Evolutionary conservation across 1,140 invertebrate genomes (phyloP), one percentile per base, ranked within the genome.

Genomic region (Drosophila tsacasi): DNA sequence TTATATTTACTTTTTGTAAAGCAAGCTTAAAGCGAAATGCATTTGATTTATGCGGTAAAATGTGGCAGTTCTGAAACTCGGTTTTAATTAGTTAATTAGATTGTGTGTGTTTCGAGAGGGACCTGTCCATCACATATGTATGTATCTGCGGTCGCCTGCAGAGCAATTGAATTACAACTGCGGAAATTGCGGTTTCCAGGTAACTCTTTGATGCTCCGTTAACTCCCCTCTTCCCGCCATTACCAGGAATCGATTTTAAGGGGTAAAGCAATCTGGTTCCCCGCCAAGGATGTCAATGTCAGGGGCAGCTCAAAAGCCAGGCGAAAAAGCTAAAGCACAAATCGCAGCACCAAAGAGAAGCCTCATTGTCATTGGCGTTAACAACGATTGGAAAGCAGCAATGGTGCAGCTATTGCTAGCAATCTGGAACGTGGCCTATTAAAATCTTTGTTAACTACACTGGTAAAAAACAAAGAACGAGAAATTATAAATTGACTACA

Each of bases 41-140:
- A 23, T 23, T 59, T 50, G 52, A 72, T 35, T 59, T 60, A 10
- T 73, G 67, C 19, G 35, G 8, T 39, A 9, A 49, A 46, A 21
- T 46, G 32, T 27, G 23, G 9, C 19, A 3, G 35, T 15, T 47
- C 2, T 17, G 35, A 46, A 40, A n/a, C 37, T 72, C 47, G 44
- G 30, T n/a, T 72, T 60, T 60, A 68, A 73, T 73, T 72, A 49
- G 69, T 72, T 72, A 55, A 72, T 72, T 72, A 60, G 67, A 60
- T 60, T 73, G 35, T 72, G 32, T 57, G 52, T 27, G 17, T 17
- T 57, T 67, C 4, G 15, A 39, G 59, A 25, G 17, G 9, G 2
- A 32, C 23, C 7, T 39, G 35, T 25, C 42, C 44, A 49, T 42
- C 66, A 35, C 25, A 32, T n/a, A 15, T n/a, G 67, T n/a, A 27